These are phyloP conservation scores for Magallana gigas DNA, from an alignment of 1,140 invertebrate genomes.

Conservation along the genomic window DNA sequence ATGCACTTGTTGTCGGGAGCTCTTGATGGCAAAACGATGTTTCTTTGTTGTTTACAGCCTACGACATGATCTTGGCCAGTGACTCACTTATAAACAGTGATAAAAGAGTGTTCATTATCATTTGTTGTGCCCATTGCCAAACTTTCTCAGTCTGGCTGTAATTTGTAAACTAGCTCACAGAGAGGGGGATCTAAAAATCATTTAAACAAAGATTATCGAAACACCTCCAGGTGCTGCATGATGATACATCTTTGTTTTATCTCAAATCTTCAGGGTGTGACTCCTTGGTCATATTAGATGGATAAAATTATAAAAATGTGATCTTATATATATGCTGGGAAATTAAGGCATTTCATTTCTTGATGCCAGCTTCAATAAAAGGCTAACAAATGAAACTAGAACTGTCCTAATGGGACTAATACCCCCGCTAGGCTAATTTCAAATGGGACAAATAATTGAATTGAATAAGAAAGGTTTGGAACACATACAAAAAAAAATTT, in stretches of 20 bases:
- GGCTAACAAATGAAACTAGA: no score
- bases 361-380: no score
- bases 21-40: conserved; percentile 23
- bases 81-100: conserved; percentile 11
- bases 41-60: neutral
- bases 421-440: no score
- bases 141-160: neutral
- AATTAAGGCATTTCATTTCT: no score
- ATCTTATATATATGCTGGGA: no score
- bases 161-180: neutral
- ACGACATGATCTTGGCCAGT: conserved; percentile 16
- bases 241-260: neutral
- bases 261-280: no score
- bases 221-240: neutral
- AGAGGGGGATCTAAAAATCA: conserved; percentile 13
- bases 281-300: no score
- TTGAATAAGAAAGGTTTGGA: no score
- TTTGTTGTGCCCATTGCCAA: neutral
- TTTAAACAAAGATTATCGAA: neutral
- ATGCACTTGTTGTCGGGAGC: conserved; percentile 22
- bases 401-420: no score
- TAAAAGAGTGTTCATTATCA: conserved; percentile 25
- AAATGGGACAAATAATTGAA: no score
- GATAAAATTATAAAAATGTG: no score
- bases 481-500: no score